Conservation (phyloP, 2,797 vertebrate species). For the Siniperca scherzeri region DNA sequence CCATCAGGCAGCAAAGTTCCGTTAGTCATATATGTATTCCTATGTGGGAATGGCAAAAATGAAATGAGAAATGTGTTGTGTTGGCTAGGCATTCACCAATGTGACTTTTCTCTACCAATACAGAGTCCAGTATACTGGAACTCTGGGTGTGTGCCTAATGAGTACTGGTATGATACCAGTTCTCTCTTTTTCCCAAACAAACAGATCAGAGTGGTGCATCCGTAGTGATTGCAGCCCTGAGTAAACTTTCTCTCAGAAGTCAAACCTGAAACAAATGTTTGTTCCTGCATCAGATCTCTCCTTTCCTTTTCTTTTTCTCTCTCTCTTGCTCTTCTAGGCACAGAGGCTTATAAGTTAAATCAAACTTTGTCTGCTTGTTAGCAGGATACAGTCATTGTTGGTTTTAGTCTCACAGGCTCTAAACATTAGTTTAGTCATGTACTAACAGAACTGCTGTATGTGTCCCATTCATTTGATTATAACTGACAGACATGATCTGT, state of each 20-base stretch:
- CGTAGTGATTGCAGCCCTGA: background rate
- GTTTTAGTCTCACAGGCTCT: background rate
- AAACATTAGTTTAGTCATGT: background rate
- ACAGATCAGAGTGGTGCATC: background rate
- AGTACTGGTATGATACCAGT: background rate
- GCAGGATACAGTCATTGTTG: background rate
- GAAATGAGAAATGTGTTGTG: background rate
- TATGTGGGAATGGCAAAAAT: background rate
- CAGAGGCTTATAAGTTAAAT: background rate
- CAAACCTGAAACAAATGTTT: conserved; percentile 10
- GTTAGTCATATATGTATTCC: background rate
- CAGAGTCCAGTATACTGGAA: background rate
- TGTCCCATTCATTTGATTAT: background rate
- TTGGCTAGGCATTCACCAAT: background rate
- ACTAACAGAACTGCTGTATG: background rate
- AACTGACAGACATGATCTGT: background rate
- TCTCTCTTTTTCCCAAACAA: background rate
- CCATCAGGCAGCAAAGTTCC: background rate
- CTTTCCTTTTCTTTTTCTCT: background rate
- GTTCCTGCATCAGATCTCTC: background rate
- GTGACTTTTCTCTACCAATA: background rate
- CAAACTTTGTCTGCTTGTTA: background rate
- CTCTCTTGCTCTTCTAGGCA: background rate
- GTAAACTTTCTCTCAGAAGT: background rate
- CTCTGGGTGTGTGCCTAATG: background rate